A percentile compares a stretch with the other conserved stretches of the same genome.
Evolutionary conservation across 2,113 vertebrate species (phyloP).

Genomic region (Antechinus flavipes): DNA sequence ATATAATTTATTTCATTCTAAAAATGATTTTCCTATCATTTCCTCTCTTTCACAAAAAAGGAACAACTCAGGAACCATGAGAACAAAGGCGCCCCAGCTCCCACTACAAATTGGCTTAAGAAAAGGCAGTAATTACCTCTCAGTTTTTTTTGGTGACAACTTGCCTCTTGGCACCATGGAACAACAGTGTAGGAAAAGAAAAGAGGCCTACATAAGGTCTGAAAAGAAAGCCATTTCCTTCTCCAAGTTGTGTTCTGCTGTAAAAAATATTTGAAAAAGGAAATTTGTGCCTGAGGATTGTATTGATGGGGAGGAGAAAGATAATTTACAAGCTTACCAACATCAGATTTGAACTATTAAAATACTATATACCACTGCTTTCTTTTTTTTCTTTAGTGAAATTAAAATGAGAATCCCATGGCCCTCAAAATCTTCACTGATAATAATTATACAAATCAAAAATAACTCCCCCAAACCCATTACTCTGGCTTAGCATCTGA

Average conservation of each 20-base stretch:
- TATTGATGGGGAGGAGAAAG: background rate
- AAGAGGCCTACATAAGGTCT: constrained; percentile 45
- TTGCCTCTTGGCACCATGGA: constrained; percentile 30
- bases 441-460: constrained; percentile 23
- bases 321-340: constrained; percentile 14
- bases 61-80: background rate
- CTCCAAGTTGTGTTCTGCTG: constrained; percentile 14
- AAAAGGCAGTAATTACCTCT: background rate
- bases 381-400: constrained; percentile 1
- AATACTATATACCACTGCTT: constrained; percentile 1
- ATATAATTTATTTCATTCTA: constrained; percentile 42
- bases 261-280: constrained; percentile 27
- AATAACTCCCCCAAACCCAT: background rate
- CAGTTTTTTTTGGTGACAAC: constrained; percentile 55
- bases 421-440: constrained; percentile 12
- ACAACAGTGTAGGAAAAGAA: constrained; percentile 43
- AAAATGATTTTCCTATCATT: constrained; percentile 41
- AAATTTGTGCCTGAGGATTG: constrained; percentile 1
- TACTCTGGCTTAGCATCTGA: background rate
- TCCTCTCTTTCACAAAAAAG: constrained; percentile 62
- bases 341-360: background rate
- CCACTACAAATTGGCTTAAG: background rate
- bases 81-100: background rate
- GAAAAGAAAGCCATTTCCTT: constrained; percentile 27
- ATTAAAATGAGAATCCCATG: background rate